These are phyloP conservation scores for Hippocampus zosterae DNA, from an alignment of 2,113 vertebrate species.

Conservation along the genomic window DNA sequence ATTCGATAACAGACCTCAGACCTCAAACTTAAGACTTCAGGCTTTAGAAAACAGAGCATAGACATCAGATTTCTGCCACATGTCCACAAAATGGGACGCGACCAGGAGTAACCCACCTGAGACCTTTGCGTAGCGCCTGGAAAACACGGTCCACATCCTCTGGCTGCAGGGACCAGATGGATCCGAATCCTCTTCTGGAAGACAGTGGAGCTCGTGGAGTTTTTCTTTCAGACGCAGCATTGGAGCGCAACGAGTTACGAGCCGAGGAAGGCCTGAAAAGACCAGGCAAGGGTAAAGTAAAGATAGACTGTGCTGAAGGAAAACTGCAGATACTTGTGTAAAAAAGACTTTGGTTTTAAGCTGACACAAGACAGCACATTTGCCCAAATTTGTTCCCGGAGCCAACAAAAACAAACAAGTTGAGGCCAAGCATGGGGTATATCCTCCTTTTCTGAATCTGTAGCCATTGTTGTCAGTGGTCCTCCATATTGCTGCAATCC, in stretches of 20 bases:
- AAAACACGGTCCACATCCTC: constrained; percentile 88
- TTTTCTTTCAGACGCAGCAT: constrained; percentile 58
- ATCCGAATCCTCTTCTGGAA: constrained; percentile 64
- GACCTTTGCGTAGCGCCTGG: constrained; percentile 84
- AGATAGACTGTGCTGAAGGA: not conserved
- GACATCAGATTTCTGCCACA: not conserved
- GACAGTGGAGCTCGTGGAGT: constrained; percentile 73
- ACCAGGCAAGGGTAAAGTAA: not conserved
- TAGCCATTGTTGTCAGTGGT: not conserved
- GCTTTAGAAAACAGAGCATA: not conserved
- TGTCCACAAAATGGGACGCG: not conserved
- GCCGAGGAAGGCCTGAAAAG: constrained; percentile 53
- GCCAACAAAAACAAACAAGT: no score
- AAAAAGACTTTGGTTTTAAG: not conserved
- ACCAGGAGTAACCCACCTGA: constrained; percentile 74
- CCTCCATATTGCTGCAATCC: not conserved
- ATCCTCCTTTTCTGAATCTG: not conserved
- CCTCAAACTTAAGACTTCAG: not conserved
- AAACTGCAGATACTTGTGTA: not conserved
- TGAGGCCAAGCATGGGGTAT: no score
- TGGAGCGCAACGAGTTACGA: constrained; percentile 78
- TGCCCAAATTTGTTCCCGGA: not conserved
- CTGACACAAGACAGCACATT: not conserved
- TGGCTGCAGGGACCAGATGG: constrained; percentile 76
- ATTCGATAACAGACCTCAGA: not conserved